Percentiles rank a stretch among this genome's conserved stretches.
These are phyloP conservation scores for Panagrolaimus sp. DNA, from an alignment of 1,140 invertebrate genomes.

Conservation along the genomic window DNA sequence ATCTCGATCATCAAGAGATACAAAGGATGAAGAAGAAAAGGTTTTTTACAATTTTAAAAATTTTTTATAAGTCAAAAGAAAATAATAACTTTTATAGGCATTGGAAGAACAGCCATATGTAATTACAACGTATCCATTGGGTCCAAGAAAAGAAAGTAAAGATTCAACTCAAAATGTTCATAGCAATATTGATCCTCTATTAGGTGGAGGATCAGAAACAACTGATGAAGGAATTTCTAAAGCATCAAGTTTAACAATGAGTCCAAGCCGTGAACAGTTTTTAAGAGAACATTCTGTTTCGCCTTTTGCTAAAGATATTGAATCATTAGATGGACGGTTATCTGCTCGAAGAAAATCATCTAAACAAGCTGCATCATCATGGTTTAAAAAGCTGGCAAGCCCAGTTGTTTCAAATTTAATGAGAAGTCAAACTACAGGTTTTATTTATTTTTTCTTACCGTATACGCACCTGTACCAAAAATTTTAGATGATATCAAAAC, in stretches of 20 bases:
- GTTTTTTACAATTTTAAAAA: background rate
- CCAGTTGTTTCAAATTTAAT: constrained; percentile 47
- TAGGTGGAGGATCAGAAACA: too few relatives aligned
- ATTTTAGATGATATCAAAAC: constrained; percentile 17
- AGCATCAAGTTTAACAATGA: constrained; percentile 14
- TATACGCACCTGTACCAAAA: constrained; percentile 16
- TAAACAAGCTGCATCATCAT: constrained; percentile 29
- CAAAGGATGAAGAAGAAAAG: background rate
- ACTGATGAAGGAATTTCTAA: too few relatives aligned
- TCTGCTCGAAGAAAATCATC: constrained; percentile 21
- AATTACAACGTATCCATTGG: background rate
- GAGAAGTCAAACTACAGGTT: constrained; percentile 45
- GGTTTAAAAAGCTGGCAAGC: constrained; percentile 46
- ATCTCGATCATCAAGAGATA: background rate
- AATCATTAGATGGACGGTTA: constrained; percentile 25
- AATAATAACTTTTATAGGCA: too few relatives aligned
- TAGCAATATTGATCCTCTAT: background rate
- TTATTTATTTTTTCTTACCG: constrained; percentile 20
- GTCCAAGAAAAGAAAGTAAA: background rate
- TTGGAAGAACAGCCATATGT: background rate
- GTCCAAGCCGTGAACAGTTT: constrained; percentile 49
- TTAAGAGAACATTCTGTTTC: constrained; percentile 39
- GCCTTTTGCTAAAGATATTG: constrained; percentile 39
- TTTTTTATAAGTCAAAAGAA: too few relatives aligned
- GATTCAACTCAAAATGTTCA: background rate